Conservation (phyloP, 1,140 invertebrate genomes). For the Conus betulinus region DNA sequence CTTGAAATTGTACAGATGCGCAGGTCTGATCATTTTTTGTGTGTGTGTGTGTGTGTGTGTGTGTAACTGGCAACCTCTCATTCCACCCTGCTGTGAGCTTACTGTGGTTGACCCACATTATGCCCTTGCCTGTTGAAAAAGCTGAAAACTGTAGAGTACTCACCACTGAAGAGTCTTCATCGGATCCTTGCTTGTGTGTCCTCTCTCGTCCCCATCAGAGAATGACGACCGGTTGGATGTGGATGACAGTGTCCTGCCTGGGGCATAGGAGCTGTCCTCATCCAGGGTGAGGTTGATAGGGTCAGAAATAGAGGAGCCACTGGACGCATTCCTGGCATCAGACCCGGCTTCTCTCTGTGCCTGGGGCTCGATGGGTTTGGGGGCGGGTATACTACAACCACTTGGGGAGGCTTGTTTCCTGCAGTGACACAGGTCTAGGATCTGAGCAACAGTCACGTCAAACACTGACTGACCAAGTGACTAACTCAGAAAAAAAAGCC, state of each 20-base stretch:
- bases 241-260: neutral
- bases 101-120: neutral
- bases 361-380: neutral
- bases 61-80: neutral
- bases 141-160: neutral
- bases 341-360: neutral
- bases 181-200: neutral
- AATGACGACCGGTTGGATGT: neutral
- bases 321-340: neutral
- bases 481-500: too few species aligned
- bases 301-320: neutral
- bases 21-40: neutral
- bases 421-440: neutral
- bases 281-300: conserved; percentile 1
- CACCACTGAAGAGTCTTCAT: neutral
- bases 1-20: too few species aligned
- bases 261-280: neutral
- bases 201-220: neutral
- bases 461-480: too few species aligned
- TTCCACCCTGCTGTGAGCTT: too few species aligned
- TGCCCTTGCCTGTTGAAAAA: neutral
- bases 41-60: neutral
- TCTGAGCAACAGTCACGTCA: too few species aligned
- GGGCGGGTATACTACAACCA: neutral
- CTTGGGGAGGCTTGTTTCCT: neutral